A percentile compares a stretch with the other conserved stretches of the same genome.
Evolutionary conservation across 2,888 invertebrate genomes (phyloP).

Genomic region (Drosophila emarginata): DNA sequence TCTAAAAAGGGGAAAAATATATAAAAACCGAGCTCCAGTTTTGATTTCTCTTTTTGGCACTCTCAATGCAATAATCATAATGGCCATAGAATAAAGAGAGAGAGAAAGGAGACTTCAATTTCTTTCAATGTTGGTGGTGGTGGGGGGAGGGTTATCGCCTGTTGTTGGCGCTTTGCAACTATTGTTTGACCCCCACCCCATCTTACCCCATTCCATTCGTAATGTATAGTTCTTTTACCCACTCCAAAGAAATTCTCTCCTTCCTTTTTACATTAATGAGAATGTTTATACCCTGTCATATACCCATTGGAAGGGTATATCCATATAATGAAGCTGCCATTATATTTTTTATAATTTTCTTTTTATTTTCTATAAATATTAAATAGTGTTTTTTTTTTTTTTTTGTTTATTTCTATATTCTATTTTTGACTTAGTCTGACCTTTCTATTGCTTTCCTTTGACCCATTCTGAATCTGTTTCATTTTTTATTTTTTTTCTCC

Average conservation of each 20-base stretch:
- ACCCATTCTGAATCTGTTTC: not conserved
- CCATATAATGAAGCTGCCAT: too few species aligned
- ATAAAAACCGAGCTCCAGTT: not conserved
- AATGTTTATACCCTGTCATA: slow-evolving; percentile 62
- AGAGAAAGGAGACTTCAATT: not conserved
- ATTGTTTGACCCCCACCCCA: not conserved
- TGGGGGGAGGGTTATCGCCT: too few species aligned
- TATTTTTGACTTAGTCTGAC: too few species aligned
- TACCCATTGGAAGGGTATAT: too few species aligned
- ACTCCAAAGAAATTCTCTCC: not conserved
- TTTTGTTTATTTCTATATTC: too few species aligned
- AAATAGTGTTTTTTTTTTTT: too few species aligned
- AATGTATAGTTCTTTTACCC: not conserved
- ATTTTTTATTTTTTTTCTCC: too few species aligned
- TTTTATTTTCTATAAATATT: too few species aligned
- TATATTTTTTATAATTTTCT: too few species aligned
- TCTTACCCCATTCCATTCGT: too few species aligned
- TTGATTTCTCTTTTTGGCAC: slow-evolving; percentile 64
- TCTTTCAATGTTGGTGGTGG: not conserved
- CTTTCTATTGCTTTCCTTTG: too few species aligned
- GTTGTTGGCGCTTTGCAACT: not conserved
- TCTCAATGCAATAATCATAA: slow-evolving; percentile 71
- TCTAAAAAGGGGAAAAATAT: not conserved
- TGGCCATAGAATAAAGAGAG: slow-evolving; percentile 38
- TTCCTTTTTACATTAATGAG: slow-evolving; percentile 76